Percentiles rank a stretch among this genome's conserved stretches.
phyloP scores from a whole-genome alignment of 1,140 invertebrate genomes.

The Tenebrio molitor region DNA sequence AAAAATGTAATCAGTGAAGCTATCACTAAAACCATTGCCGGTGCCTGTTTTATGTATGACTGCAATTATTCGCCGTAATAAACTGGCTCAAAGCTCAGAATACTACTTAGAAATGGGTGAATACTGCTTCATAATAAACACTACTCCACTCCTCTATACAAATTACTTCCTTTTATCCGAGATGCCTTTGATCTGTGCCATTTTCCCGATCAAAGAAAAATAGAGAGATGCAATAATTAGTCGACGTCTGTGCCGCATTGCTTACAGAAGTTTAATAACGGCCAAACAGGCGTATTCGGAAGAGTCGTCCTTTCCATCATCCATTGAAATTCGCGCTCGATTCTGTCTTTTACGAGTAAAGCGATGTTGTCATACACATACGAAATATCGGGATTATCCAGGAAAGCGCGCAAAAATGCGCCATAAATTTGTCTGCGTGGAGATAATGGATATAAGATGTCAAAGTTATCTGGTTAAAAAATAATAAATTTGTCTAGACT shows the following conservation, averaged over 20 bases:
- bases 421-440: not conserved
- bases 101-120: slow-evolving; percentile 4
- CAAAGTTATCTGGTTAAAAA: not conserved
- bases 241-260: slow-evolving; percentile 2
- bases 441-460: not conserved
- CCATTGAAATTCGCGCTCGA: no score
- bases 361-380: not conserved
- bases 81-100: not conserved
- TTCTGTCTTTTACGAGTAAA: not conserved
- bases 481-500: not conserved
- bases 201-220: slow-evolving; percentile 40
- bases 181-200: slow-evolving; percentile 15
- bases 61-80: slow-evolving; percentile 31
- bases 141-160: slow-evolving; percentile 15
- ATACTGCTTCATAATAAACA: slow-evolving; percentile 6
- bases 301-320: not conserved
- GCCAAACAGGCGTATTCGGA: not conserved
- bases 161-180: slow-evolving; percentile 39
- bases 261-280: not conserved
- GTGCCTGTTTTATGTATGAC: slow-evolving; percentile 18
- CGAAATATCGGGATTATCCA: not conserved
- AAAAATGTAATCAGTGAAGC: no score
- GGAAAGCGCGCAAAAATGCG: not conserved
- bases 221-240: slow-evolving; percentile 17
- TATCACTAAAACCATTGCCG: no score